phyloP scores from a whole-genome alignment of 2,113 vertebrate species.

The Hydropotes inermis region DNA sequence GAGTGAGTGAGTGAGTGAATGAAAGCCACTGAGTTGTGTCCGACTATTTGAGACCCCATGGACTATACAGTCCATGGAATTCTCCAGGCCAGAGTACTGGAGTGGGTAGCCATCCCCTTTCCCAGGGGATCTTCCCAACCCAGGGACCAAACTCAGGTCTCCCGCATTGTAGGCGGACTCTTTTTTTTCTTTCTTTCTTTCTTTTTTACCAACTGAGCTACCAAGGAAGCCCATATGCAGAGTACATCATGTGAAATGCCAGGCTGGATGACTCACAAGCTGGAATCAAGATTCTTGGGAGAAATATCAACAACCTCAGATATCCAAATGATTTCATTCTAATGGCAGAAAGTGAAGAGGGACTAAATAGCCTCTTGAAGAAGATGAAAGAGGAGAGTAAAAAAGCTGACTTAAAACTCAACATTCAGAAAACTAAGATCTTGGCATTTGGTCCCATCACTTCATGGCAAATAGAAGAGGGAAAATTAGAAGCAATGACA shows the following conservation, averaged over 20 bases:
- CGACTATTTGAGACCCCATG: not conserved
- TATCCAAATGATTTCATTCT: not conserved
- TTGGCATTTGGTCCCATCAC: not conserved
- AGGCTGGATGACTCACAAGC: not conserved
- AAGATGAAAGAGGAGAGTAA: not conserved
- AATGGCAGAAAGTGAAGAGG: not conserved
- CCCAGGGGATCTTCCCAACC: not conserved
- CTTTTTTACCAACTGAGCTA: not conserved
- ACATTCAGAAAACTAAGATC: not conserved
- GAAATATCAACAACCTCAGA: not conserved
- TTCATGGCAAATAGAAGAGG: not conserved
- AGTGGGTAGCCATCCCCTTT: not conserved
- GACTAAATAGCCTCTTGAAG: not conserved
- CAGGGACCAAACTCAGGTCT: not conserved
- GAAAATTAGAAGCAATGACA: not conserved
- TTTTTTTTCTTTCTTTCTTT: not conserved
- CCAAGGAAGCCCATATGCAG: not conserved
- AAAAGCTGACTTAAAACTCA: not conserved
- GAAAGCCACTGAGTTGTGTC: not conserved
- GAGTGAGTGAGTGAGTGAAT: not conserved
- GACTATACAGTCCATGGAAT: not conserved
- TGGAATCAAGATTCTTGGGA: not conserved
- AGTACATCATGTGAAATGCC: not conserved
- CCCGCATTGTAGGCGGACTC: fast-evolving
- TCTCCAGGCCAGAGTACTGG: not conserved